Conservation (phyloP, 2,888 invertebrate species). For the Rhorus exstirpatorius region DNA sequence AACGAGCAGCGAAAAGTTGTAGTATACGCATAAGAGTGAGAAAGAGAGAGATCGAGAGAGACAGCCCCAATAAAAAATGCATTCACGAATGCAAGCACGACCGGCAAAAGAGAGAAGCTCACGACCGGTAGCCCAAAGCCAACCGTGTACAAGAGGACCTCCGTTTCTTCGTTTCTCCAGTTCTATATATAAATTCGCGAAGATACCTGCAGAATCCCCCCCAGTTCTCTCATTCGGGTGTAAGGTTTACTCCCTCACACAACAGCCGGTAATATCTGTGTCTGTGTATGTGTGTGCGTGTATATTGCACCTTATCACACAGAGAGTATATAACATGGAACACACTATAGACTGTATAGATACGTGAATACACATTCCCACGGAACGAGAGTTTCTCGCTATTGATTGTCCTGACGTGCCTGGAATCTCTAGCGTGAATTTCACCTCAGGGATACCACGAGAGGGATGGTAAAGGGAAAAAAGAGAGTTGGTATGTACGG, state of each 20-base stretch:
- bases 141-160: background rate
- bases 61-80: conserved; percentile 39
- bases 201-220: conserved; percentile 37
- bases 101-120: background rate
- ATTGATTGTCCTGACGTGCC: conserved; percentile 80
- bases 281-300: conserved; percentile 1
- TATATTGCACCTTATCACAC: background rate
- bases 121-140: conserved; percentile 28
- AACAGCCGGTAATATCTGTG: background rate
- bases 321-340: conserved; percentile 37
- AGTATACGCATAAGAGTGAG: background rate
- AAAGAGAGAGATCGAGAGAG: background rate
- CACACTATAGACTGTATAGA: conserved; percentile 41
- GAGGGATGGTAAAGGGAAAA: conserved; percentile 33
- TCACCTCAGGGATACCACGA: conserved; percentile 64
- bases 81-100: conserved; percentile 16
- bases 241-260: conserved; percentile 25
- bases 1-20: background rate
- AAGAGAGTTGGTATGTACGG: background rate
- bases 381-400: conserved; percentile 72
- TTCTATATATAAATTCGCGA: conserved; percentile 27
- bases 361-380: conserved; percentile 78
- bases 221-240: conserved; percentile 17
- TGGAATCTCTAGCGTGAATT: conserved; percentile 74
- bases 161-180: conserved; percentile 19